Conservation (phyloP, 2,797 vertebrate species). For the Macrochelys suwanniensis region DNA sequence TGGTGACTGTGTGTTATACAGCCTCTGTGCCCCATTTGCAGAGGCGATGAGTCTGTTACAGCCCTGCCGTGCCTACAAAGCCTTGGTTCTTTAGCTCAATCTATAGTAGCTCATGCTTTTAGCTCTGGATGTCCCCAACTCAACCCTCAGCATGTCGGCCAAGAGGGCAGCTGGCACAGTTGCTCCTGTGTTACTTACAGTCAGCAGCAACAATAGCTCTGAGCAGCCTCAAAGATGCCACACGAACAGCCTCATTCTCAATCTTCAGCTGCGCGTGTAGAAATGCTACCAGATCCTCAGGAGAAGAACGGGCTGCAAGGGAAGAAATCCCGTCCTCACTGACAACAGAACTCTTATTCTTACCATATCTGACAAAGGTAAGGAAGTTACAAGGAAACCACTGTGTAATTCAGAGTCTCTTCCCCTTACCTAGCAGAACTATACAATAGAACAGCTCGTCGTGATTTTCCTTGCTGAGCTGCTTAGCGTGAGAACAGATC, state of each 20-base stretch:
- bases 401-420: background rate
- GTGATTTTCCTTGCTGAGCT: background rate
- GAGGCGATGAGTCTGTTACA: too few species aligned
- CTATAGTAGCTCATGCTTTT: too few species aligned
- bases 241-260: background rate
- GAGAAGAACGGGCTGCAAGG: background rate
- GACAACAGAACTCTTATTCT: too few species aligned
- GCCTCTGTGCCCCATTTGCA: too few species aligned
- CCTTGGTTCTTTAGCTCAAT: too few species aligned
- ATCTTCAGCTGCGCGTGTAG: background rate
- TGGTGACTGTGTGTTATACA: too few species aligned
- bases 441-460: background rate
- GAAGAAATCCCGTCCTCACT: background rate
- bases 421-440: background rate
- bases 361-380: too few species aligned
- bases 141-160: too few species aligned
- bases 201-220: constrained; percentile 24
- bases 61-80: too few species aligned
- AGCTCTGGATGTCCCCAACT: too few species aligned
- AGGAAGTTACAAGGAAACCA: too few species aligned
- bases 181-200: constrained; percentile 37
- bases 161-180: background rate
- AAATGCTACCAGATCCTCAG: too few species aligned
- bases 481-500: background rate
- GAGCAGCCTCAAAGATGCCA: constrained; percentile 50